phyloP scores from a whole-genome alignment of 2,113 vertebrate species.

The Eudorcas thomsonii region DNA sequence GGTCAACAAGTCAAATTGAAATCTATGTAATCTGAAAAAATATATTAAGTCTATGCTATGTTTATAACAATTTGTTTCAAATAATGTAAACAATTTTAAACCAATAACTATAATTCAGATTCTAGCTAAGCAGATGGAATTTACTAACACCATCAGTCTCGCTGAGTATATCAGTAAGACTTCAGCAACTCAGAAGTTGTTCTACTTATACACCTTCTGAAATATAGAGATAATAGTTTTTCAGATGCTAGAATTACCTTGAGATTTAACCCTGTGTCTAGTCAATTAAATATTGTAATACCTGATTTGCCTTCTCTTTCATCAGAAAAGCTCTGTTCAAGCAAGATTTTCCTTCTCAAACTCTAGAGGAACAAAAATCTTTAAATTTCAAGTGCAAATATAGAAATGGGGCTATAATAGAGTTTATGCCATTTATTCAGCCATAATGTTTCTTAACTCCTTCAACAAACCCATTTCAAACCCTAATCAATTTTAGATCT shows the following conservation, averaged over 20 bases:
- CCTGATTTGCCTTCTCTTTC: background rate
- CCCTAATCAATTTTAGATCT: background rate
- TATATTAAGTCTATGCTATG: background rate
- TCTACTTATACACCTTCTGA: background rate
- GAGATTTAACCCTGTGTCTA: background rate
- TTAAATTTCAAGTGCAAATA: background rate
- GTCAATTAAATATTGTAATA: background rate
- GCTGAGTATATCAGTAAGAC: background rate
- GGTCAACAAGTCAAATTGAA: background rate
- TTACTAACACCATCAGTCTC: background rate
- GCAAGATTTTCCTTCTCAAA: background rate
- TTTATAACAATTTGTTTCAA: background rate
- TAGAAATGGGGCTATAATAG: background rate
- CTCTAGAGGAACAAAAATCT: background rate
- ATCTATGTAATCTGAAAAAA: background rate
- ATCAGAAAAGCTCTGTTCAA: background rate
- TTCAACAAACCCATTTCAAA: slow-evolving; percentile 4
- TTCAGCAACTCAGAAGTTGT: background rate
- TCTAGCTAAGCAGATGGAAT: background rate
- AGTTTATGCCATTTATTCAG: background rate
- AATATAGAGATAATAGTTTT: background rate
- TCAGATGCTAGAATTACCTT: background rate
- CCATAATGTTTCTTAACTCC: background rate
- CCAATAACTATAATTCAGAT: background rate
- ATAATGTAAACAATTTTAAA: slow-evolving; percentile 13